phyloP scores from a whole-genome alignment of 2,888 invertebrate species.

The Tenodera sinensis region DNA sequence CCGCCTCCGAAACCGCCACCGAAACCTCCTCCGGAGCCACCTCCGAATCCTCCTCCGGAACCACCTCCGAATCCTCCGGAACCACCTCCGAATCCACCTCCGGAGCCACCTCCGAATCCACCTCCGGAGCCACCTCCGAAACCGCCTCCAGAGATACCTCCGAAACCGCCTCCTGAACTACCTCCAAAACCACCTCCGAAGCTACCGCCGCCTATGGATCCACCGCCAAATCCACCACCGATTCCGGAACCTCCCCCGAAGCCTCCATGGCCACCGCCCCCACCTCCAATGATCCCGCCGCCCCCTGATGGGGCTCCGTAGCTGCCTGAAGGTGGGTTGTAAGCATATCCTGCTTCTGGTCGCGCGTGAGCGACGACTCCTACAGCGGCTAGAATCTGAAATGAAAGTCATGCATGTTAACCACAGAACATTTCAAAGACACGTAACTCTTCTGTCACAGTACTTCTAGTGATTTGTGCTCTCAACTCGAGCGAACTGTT shows the following conservation, averaged over 20 bases:
- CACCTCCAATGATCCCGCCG: slow-evolving; percentile 37
- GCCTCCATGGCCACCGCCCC: slow-evolving; percentile 33
- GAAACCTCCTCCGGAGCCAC: slow-evolving; percentile 19
- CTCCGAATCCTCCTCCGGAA: slow-evolving; percentile 21
- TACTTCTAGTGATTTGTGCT: no score
- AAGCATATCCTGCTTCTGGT: slow-evolving; percentile 32
- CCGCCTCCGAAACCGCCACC: slow-evolving; percentile 17
- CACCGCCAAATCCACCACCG: slow-evolving; percentile 29
- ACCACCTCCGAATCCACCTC: slow-evolving; percentile 21
- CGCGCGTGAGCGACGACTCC: slow-evolving; percentile 36
- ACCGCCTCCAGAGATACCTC: slow-evolving; percentile 30
- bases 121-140: slow-evolving; percentile 38
- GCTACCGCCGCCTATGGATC: not conserved
- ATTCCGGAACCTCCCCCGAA: slow-evolving; percentile 35
- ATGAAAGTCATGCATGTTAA: not conserved
- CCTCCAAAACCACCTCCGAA: slow-evolving; percentile 14
- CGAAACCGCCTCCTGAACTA: slow-evolving; percentile 20
- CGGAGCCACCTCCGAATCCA: slow-evolving; percentile 26
- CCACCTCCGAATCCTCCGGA: slow-evolving; percentile 25
- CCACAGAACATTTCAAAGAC: no score
- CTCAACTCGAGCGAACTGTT: no score
- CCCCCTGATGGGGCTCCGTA: slow-evolving; percentile 35
- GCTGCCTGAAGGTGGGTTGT: slow-evolving; percentile 26
- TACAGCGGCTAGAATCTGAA: slow-evolving; percentile 36
- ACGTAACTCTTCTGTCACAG: no score